Conservation (phyloP, 2,888 invertebrate genomes). For the Patella depressa region DNA sequence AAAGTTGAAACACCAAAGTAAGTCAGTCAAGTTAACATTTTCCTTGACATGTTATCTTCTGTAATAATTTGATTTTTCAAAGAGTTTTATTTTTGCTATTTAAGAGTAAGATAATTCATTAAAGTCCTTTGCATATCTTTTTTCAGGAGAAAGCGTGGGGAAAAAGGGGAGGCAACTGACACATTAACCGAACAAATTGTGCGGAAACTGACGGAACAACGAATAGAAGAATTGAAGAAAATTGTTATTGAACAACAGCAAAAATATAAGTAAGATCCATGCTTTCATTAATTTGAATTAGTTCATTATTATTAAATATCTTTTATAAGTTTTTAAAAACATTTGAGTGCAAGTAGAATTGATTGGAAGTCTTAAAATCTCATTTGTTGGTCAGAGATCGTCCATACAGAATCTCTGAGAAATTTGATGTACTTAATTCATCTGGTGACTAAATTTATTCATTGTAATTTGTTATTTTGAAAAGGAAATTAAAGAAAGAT, state of each 20-base stretch:
- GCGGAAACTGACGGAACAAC: conserved; percentile 82
- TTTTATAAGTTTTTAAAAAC: too few species aligned
- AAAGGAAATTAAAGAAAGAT: conserved; percentile 78
- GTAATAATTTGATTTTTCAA: not conserved
- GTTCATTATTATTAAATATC: too few species aligned
- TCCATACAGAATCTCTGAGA: not conserved
- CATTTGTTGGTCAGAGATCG: not conserved
- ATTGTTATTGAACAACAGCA: conserved; percentile 81
- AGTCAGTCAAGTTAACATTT: conserved; percentile 33
- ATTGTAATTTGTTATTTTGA: conserved; percentile 20
- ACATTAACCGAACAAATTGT: conserved; percentile 86
- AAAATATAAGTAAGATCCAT: conserved; percentile 76
- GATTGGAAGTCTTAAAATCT: not conserved
- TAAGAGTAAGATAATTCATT: not conserved
- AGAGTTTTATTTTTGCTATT: not conserved
- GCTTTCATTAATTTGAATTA: not conserved
- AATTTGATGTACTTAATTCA: conserved; percentile 1
- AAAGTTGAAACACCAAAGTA: conserved; percentile 86
- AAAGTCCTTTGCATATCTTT: not conserved
- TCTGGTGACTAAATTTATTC: not conserved
- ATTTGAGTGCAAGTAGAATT: not conserved
- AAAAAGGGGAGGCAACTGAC: conserved; percentile 74
- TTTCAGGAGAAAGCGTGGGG: conserved; percentile 77
- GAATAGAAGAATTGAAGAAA: conserved; percentile 83
- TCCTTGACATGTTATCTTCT: not conserved